Evolutionary conservation across 2,797 vertebrate species (phyloP).

Genomic region (Silurus lanzhouensis): DNA sequence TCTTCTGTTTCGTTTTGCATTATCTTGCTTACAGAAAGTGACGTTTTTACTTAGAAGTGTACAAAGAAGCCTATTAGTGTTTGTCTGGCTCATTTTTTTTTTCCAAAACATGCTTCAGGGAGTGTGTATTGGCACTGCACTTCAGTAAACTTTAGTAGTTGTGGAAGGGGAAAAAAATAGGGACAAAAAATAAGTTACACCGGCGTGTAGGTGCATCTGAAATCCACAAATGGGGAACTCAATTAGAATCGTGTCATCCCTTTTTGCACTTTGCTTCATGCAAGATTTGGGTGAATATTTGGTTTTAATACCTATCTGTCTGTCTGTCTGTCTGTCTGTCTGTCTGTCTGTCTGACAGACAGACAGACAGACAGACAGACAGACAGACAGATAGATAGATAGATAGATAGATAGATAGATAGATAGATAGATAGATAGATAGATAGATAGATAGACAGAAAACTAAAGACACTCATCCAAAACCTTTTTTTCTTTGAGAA

Average conservation of each 20-base stretch:
- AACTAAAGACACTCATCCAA: not conserved
- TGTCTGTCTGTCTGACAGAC: too few species aligned
- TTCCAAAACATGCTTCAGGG: not conserved
- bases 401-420: too few species aligned
- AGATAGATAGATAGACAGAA: not conserved
- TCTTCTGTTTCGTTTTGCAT: slow-evolving; percentile 21
- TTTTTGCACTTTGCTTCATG: not conserved
- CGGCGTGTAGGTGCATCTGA: not conserved
- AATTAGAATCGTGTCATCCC: not conserved
- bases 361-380: too few species aligned
- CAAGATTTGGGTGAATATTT: not conserved
- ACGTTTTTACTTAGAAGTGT: slow-evolving; percentile 31
- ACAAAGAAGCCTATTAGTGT: slow-evolving; percentile 34
- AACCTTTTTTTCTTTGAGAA: not conserved
- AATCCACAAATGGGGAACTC: not conserved
- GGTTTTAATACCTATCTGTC: too few species aligned
- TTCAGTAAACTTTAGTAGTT: slow-evolving; percentile 7
- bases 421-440: too few species aligned
- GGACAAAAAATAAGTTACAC: not conserved
- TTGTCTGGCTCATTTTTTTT: slow-evolving; percentile 19
- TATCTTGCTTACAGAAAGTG: slow-evolving; percentile 32
- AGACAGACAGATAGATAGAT: too few species aligned
- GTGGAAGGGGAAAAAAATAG: not conserved
- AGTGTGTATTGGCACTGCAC: slow-evolving; percentile 11
- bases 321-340: too few species aligned